A percentile compares a stretch with the other conserved stretches of the same genome.
phyloP scores from a whole-genome alignment of 2,888 invertebrate genomes.

The Zelleria hepariella region DNA sequence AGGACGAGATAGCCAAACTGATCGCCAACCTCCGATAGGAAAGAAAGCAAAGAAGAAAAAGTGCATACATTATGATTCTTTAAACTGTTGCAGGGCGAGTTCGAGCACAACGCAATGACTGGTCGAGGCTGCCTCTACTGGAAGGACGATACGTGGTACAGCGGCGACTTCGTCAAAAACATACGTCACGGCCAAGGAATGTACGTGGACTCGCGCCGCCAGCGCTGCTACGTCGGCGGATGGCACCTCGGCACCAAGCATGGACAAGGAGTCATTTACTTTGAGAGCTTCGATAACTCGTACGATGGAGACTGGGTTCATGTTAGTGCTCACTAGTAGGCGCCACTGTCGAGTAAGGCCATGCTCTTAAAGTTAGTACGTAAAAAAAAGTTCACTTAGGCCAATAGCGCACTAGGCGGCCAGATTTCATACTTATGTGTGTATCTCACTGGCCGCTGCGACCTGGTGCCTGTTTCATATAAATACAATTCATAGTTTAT shows the following conservation, averaged over 20 bases:
- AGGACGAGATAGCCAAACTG: too few species aligned
- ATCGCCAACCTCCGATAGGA: too few species aligned
- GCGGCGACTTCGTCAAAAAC: conserved; percentile 71
- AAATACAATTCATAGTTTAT: too few species aligned
- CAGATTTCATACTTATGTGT: too few species aligned
- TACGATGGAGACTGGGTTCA: conserved; percentile 56
- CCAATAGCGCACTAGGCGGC: too few species aligned
- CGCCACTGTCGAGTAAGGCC: too few species aligned
- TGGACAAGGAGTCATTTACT: conserved; percentile 48
- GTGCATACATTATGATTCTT: conserved; percentile 1
- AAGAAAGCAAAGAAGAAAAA: too few species aligned
- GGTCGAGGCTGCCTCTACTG: conserved; percentile 70
- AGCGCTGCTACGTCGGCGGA: conserved; percentile 48
- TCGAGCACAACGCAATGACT: conserved; percentile 65
- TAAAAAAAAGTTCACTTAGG: too few species aligned
- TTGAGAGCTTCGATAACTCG: conserved; percentile 38
- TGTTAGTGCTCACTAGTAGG: conserved; percentile 20
- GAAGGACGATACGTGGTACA: conserved; percentile 71
- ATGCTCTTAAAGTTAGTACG: too few species aligned
- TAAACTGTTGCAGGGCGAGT: conserved; percentile 73
- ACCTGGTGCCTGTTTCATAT: too few species aligned
- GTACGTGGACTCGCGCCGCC: conserved; percentile 50
- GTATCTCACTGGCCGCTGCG: too few species aligned
- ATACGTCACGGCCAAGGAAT: conserved; percentile 69
- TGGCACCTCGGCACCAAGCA: conserved; percentile 67